A percentile compares a stretch with the other conserved stretches of the same genome.
These are phyloP conservation scores for Byasa hedistus DNA, from an alignment of 2,888 invertebrate species.

Conservation along the genomic window DNA sequence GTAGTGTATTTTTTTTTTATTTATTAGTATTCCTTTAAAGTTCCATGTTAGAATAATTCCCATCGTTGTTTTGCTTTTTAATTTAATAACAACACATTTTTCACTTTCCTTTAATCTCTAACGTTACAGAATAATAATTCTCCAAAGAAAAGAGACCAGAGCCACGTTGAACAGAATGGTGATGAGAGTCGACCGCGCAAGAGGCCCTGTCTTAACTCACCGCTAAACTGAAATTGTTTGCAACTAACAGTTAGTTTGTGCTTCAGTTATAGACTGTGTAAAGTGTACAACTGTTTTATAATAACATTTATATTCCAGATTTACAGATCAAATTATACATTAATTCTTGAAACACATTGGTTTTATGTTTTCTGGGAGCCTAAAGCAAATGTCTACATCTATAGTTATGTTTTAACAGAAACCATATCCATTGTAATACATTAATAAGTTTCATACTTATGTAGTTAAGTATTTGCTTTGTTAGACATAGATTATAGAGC, in stretches of 20 bases:
- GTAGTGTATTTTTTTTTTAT: no score
- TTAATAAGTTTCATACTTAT: constrained; percentile 10
- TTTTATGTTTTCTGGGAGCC: constrained; percentile 46
- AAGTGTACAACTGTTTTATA: constrained; percentile 65
- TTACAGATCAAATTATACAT: constrained; percentile 52
- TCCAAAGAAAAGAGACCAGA: constrained; percentile 82
- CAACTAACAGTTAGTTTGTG: constrained; percentile 50
- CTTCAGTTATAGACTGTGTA: constrained; percentile 61
- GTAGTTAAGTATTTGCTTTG: constrained; percentile 23
- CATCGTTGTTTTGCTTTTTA: no score
- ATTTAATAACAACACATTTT: background rate
- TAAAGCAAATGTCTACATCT: constrained; percentile 36
- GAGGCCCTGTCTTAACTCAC: constrained; percentile 78
- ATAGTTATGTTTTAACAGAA: constrained; percentile 39
- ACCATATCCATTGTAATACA: constrained; percentile 4
- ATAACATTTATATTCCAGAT: constrained; percentile 53
- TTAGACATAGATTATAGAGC: constrained; percentile 5
- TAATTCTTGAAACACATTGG: constrained; percentile 47
- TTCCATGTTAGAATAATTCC: no score
- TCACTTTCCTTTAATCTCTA: constrained; percentile 13
- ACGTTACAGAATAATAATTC: constrained; percentile 74
- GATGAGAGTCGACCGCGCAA: constrained; percentile 80
- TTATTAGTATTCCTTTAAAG: background rate
- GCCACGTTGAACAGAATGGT: constrained; percentile 77
- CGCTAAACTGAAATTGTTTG: constrained; percentile 57